Evolutionary conservation across 1,140 invertebrate genomes (phyloP).

Genomic region (Thalassaphorura encarpata): DNA sequence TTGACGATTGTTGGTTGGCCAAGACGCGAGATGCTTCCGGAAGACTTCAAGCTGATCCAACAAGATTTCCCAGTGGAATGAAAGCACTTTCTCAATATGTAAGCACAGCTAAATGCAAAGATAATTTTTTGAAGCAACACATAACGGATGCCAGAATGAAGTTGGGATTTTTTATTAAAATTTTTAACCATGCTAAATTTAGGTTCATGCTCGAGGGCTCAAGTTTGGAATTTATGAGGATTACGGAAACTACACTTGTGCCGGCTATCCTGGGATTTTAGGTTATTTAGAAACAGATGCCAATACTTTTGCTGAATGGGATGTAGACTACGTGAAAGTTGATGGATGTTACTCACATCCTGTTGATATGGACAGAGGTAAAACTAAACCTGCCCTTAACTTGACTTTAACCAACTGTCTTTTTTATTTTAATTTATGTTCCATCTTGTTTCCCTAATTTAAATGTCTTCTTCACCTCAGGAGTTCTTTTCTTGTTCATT

Average conservation of each 20-base stretch:
- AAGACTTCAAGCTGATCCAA: constrained; percentile 70
- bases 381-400: too few relatives aligned
- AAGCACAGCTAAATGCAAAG: constrained; percentile 40
- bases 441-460: not conserved
- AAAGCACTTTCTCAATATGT: constrained; percentile 83
- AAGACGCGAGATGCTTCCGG: constrained; percentile 62
- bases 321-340: constrained; percentile 91
- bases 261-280: constrained; percentile 85
- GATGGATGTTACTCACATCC: constrained; percentile 88
- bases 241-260: constrained; percentile 89
- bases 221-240: constrained; percentile 98
- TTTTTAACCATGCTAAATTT: constrained; percentile 29
- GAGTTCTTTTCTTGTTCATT: not conserved
- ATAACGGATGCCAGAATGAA: not conserved
- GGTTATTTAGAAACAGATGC: constrained; percentile 78
- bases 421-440: not conserved
- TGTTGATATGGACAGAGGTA: constrained; percentile 66
- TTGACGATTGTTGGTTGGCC: constrained; percentile 93
- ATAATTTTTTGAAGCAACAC: not conserved
- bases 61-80: constrained; percentile 85
- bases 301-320: constrained; percentile 88
- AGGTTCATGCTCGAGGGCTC: constrained; percentile 85
- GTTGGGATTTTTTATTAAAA: not conserved
- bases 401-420: not conserved
- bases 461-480: not conserved